A percentile compares a stretch with the other conserved stretches of the same genome.
phyloP scores from a whole-genome alignment of 2,113 vertebrate genomes.

The Mus spicilegus region DNA sequence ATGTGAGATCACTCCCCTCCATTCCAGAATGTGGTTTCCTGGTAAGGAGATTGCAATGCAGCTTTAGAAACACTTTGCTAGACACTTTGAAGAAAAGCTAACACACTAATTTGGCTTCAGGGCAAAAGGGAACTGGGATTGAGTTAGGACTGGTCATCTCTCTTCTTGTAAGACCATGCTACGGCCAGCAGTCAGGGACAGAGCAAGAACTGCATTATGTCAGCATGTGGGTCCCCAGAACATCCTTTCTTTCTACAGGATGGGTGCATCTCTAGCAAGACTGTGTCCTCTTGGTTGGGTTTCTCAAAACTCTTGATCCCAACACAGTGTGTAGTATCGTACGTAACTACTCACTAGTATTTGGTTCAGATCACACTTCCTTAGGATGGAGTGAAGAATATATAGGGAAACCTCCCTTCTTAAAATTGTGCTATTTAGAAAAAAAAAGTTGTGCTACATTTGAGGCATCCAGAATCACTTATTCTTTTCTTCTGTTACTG shows the following conservation, averaged over 20 bases:
- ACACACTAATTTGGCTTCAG: conserved; percentile 60
- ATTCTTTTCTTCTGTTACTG: conserved; percentile 29
- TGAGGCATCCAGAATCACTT: conserved; percentile 35
- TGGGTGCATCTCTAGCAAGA: neutral
- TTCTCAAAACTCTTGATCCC: neutral
- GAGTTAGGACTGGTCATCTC: neutral
- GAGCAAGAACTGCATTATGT: neutral
- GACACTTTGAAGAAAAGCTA: conserved; percentile 78
- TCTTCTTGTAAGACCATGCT: conserved; percentile 14
- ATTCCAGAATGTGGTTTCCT: conserved; percentile 56
- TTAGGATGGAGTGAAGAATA: neutral
- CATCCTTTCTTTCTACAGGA: conserved; percentile 2
- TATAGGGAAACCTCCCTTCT: neutral
- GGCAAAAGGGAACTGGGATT: conserved; percentile 43
- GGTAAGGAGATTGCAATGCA: conserved; percentile 63
- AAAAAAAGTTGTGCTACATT: conserved; percentile 38
- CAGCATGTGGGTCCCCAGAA: neutral
- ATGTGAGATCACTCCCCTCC: conserved; percentile 71
- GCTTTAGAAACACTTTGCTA: conserved; percentile 73
- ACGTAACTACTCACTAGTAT: neutral
- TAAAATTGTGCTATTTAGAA: conserved; percentile 18
- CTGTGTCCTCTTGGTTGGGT: neutral
- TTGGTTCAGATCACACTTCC: neutral
- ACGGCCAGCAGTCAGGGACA: neutral
- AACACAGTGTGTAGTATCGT: neutral